Base-by-base conservation (phyloP, 2,113 vertebrate species). In the Callithrix jacchus region DNA sequence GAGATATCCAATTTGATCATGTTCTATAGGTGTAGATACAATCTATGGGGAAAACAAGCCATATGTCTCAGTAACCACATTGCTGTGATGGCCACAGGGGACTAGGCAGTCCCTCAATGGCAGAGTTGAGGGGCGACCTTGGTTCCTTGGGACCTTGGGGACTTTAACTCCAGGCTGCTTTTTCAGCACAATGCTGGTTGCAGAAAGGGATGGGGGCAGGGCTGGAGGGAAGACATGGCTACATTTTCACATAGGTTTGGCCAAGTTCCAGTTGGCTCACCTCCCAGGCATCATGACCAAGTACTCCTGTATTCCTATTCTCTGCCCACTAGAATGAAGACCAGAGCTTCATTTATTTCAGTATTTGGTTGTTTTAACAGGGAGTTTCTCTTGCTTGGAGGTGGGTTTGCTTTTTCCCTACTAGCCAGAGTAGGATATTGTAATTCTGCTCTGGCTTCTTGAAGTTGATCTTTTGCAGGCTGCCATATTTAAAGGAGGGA, bases 401-500 rank as follows among this genome's bases (percentile, higher is more conserved):
- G 40, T 83, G 23, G 11, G 10, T 2, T 27, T 79, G 2, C 30
- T 70, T 95, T 93, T 93, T 71, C 37, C 30, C 66, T 88, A 2
- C 23, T 58, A 23, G 6, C 23, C 21, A 52, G 18, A 64, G 45
- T 54, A 23, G 27, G n/a, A 32, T 87, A 74, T 54, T 94, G 30
- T 77, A 58, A 49, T 90, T 94, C 92, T 94, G 11, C 79, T 45
- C 73, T 86, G 89, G 58, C 66, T 77, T 84, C 66, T 93, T 79
- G 32, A 89, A 94, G 87, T 71, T 90, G 71, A 87, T 94, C 91
- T 88, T 96, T 94, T 40, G 49, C 49, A 82, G 30, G 96, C 37
- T 88, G 40, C 87, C 95, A 88, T 94, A 93, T 93, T 91, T 87
- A 96, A 97, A 95, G 87, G 52, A 94, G 90, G 49, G 76, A 83